Base-by-base conservation (phyloP, 2,797 vertebrate species). In the Fistularia commersonii region DNA sequence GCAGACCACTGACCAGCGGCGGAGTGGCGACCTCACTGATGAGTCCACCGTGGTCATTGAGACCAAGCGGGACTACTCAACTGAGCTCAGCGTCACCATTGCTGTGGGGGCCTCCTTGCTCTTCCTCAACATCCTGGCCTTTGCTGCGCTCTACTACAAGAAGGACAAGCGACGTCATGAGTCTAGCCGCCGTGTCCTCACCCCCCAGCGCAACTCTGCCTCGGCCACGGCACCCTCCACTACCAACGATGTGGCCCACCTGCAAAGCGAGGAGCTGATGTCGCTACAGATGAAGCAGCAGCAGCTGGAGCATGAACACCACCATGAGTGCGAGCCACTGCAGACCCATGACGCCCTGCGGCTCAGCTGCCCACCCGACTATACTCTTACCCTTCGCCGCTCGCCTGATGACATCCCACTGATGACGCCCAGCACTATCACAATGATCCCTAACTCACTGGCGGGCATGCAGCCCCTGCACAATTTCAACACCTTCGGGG, bases 401-500 rank as follows among this genome's bases (percentile, higher is more conserved):
- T 97, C 95, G 0, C 95, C 95, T 0, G 95, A 98, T 0, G 95
- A 98, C 78, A 90, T 98, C 51, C 95, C 95, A 0, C 88, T 98
- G 41, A 97, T 97, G 94, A 92, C 95, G 0, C 92, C 96, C 51
- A 97, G 93, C 80, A 97, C 95, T 80, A 98, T 98, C 86, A 96
- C 95, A 74, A 97, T 98, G 95, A 95, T 96, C 74, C 95, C 96
- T 53, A 96, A 93, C 85, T 91, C 95, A 0, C 87, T 98, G 79
- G 91, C 92, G 63, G 91, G 87, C 51, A 94, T 97, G 92, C 95
- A 95, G 72, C 93, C 95, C 10, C 78, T 98, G 87, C 95, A 98
- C 92, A 96, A 93, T 49, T 97, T 97, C 90, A 97, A 94, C 59
- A 93, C 94, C 8, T 98, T 97, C 56, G 93, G 92, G 41, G 93